Conservation (phyloP, 1,140 invertebrate species). For the Anagrus nilaparvatae region DNA sequence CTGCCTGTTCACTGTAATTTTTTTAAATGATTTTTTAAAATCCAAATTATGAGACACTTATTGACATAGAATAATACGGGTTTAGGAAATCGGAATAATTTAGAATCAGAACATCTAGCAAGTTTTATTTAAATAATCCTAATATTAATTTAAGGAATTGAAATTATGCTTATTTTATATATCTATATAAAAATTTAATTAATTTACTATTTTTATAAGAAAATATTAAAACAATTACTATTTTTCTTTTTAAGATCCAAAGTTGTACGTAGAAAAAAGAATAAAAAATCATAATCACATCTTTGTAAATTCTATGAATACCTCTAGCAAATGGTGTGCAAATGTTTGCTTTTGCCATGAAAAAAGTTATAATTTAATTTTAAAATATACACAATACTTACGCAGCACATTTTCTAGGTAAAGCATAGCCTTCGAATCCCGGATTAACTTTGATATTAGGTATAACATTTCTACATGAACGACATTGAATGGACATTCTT, state of each 20-base stretch:
- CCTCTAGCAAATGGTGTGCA: too few relatives aligned
- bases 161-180: slow-evolving; percentile 4
- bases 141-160: background rate
- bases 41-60: slow-evolving; percentile 3
- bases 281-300: too few relatives aligned
- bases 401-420: slow-evolving; percentile 91
- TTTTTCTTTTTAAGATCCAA: too few relatives aligned
- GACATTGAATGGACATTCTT: slow-evolving; percentile 90
- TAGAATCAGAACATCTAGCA: slow-evolving; percentile 5
- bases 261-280: too few relatives aligned
- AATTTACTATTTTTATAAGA: too few relatives aligned
- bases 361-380: background rate
- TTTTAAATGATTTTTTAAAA: background rate
- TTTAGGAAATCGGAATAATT: too few relatives aligned
- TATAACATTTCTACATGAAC: slow-evolving; percentile 82
- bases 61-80: too few relatives aligned
- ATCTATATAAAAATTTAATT: slow-evolving; percentile 2
- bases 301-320: too few relatives aligned
- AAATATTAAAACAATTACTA: too few relatives aligned
- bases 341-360: too few relatives aligned
- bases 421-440: slow-evolving; percentile 91
- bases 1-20: slow-evolving; percentile 71
- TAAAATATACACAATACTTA: slow-evolving; percentile 44
- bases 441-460: slow-evolving; percentile 86
- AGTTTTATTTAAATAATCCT: slow-evolving; percentile 8